Evolutionary conservation across 1,140 invertebrate genomes (phyloP).

Genomic region (Tetragnatha versicolor): DNA sequence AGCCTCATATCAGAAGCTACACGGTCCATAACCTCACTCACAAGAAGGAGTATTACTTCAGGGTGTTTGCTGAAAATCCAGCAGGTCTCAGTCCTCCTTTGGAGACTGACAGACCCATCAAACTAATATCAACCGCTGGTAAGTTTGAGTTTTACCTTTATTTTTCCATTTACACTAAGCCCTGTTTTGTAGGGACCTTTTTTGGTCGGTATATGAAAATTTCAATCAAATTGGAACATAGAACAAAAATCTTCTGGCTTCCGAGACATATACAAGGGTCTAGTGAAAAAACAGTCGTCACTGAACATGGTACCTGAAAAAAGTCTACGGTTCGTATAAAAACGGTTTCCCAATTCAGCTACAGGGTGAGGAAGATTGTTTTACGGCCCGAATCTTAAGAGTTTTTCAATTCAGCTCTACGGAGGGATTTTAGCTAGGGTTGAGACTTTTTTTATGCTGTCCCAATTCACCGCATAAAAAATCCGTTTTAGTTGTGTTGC

Average conservation of each 20-base stretch:
- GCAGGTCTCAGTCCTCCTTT: constrained; percentile 83
- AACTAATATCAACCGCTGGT: constrained; percentile 94
- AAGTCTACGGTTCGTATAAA: no score
- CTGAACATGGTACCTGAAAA: no score
- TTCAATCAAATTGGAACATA: no score
- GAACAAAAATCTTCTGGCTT: no score
- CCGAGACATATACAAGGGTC: no score
- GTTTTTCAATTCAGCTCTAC: no score
- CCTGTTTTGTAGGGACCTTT: background rate
- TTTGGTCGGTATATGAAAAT: background rate
- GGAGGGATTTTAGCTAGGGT: background rate
- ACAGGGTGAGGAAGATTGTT: background rate
- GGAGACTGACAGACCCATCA: constrained; percentile 76
- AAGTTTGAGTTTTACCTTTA: constrained; percentile 51
- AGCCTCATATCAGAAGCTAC: constrained; percentile 77
- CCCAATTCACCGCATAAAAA: no score
- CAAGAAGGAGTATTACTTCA: constrained; percentile 86
- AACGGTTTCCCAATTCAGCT: no score
- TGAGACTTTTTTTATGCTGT: no score
- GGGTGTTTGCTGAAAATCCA: constrained; percentile 90
- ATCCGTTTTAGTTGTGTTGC: no score
- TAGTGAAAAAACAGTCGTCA: no score
- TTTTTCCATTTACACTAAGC: background rate
- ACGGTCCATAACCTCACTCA: constrained; percentile 88
- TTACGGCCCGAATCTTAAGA: background rate